A percentile compares a stretch with the other conserved stretches of the same genome.
phyloP scores from a whole-genome alignment of 1,140 invertebrate genomes.

The Pseudachorutes palmiensis region DNA sequence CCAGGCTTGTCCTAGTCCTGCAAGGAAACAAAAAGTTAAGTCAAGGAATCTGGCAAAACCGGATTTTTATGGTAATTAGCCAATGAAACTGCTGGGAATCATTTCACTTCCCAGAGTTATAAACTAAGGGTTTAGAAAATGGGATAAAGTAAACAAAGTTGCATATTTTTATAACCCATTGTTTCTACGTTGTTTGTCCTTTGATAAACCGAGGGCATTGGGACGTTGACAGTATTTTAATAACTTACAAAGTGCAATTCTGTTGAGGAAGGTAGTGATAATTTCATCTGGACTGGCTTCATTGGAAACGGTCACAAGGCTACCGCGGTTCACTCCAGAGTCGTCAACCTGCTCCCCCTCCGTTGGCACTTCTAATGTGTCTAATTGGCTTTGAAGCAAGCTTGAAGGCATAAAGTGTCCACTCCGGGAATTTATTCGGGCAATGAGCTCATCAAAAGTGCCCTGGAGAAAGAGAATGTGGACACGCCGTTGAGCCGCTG shows the following conservation, averaged over 20 bases:
- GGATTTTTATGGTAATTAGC: too few relatives aligned
- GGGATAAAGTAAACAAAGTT: background rate
- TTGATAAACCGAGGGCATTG: background rate
- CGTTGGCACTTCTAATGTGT: background rate
- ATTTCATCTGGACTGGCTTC: background rate
- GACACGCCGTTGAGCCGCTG: background rate
- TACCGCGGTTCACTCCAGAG: background rate
- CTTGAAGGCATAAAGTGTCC: conserved; percentile 1
- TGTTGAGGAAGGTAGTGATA: background rate
- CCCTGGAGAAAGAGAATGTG: background rate
- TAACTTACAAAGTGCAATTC: too few relatives aligned
- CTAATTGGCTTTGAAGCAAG: background rate
- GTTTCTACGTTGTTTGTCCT: background rate
- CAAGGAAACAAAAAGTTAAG: too few relatives aligned
- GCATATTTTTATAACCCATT: background rate
- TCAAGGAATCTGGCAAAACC: too few relatives aligned
- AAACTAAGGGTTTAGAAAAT: too few relatives aligned
- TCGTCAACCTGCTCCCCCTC: background rate
- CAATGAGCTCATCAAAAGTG: background rate
- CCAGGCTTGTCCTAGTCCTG: too few relatives aligned
- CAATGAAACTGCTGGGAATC: too few relatives aligned
- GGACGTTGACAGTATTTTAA: too few relatives aligned
- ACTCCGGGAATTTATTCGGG: background rate
- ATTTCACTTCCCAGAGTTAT: too few relatives aligned
- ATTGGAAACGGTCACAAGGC: background rate